Percentiles rank a stretch among this genome's conserved stretches.
Evolutionary conservation across 2,888 invertebrate genomes (phyloP).

Genomic region (Acleris laterana): DNA sequence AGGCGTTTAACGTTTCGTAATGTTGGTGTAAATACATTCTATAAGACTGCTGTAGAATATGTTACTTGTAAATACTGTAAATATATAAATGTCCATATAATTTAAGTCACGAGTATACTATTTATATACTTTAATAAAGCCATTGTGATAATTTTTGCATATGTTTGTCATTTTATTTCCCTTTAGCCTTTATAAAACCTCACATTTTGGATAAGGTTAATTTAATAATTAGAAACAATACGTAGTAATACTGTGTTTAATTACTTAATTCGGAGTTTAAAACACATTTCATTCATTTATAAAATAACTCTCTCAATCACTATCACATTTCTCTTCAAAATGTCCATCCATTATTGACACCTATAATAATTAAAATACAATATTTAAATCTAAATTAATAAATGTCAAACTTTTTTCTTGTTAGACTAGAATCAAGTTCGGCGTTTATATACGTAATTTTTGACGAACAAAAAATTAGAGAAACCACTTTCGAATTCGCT

Average conservation of each 20-base stretch:
- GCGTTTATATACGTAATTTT: too few species aligned
- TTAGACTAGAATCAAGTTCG: too few species aligned
- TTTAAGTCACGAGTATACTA: constrained; percentile 82
- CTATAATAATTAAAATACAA: too few species aligned
- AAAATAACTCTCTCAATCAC: too few species aligned
- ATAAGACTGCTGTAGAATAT: constrained; percentile 84
- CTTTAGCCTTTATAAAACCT: constrained; percentile 39
- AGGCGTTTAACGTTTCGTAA: constrained; percentile 67
- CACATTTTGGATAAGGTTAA: not conserved
- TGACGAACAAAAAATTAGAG: too few species aligned
- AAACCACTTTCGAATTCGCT: too few species aligned
- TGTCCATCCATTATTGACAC: too few species aligned
- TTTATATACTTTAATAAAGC: constrained; percentile 85
- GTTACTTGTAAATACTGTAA: constrained; percentile 78
- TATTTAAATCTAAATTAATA: too few species aligned
- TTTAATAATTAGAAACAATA: not conserved
- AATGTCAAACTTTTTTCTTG: too few species aligned
- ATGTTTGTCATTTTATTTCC: constrained; percentile 58
- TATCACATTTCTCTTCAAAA: too few species aligned
- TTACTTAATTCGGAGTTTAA: too few species aligned
- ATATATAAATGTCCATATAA: constrained; percentile 78
- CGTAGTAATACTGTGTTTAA: not conserved
- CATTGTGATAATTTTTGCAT: constrained; percentile 85
- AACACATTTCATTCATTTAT: too few species aligned
- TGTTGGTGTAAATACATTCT: constrained; percentile 81